Conservation (phyloP, 1,140 invertebrate genomes). For the Psilanteris sp. region DNA sequence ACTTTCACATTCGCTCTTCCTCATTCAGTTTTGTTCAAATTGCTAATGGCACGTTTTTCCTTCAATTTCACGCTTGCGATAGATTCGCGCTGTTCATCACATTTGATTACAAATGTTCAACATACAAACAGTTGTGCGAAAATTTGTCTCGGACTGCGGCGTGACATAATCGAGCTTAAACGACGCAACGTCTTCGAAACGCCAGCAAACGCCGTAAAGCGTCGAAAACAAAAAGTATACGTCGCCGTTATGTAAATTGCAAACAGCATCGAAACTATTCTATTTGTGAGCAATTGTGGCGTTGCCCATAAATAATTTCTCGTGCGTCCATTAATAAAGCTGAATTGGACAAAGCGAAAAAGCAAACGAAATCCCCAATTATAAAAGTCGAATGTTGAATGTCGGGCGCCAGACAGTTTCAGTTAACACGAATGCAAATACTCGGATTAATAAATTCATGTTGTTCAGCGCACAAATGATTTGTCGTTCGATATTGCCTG, state of each 20-base stretch:
- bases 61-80: too few species aligned
- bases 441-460: constrained; percentile 14
- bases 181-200: constrained; percentile 8
- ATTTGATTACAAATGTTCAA: neutral
- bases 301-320: constrained; percentile 14
- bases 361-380: constrained; percentile 1
- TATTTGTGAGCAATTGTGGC: constrained; percentile 14
- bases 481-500: constrained; percentile 17
- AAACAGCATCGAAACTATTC: constrained; percentile 11
- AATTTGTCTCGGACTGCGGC: constrained; percentile 5
- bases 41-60: too few species aligned
- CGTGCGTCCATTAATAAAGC: neutral
- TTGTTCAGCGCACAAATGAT: constrained; percentile 15
- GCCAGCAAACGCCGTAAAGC: constrained; percentile 1
- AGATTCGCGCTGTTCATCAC: constrained; percentile 1
- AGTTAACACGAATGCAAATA: neutral
- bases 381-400: neutral
- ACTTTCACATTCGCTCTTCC: too few species aligned
- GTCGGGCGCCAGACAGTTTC: neutral
- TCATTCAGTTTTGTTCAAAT: too few species aligned
- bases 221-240: constrained; percentile 44
- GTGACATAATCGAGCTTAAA: constrained; percentile 32
- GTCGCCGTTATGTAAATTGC: constrained; percentile 28
- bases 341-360: constrained; percentile 5
- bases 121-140: constrained; percentile 13